Conservation (phyloP, 2,113 vertebrate genomes). For the Asarcornis scutulata region DNA sequence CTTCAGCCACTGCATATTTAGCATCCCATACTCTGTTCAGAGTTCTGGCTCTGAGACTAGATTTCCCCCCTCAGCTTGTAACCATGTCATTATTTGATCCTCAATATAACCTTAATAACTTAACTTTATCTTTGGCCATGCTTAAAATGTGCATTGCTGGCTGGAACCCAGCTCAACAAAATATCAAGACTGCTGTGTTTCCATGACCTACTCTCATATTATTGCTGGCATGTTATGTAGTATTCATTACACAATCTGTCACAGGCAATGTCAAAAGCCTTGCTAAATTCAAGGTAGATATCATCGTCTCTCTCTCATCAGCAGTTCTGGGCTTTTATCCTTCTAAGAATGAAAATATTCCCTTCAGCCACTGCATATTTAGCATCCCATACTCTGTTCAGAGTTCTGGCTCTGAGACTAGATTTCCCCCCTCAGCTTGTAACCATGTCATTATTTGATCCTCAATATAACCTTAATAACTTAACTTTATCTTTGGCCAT, state of each 20-base stretch:
- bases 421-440: not conserved
- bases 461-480: not conserved
- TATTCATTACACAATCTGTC: not conserved
- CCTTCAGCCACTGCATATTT: not conserved
- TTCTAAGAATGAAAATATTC: constrained; percentile 21
- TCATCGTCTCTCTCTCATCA: not conserved
- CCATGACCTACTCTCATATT: too few relatives aligned
- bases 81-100: too few relatives aligned
- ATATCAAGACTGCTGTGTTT: too few relatives aligned
- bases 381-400: not conserved
- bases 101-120: too few relatives aligned
- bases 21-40: not conserved
- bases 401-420: not conserved
- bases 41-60: not conserved
- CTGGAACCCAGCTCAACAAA: too few relatives aligned
- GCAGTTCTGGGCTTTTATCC: not conserved
- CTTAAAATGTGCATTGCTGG: too few relatives aligned
- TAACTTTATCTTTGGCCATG: too few relatives aligned
- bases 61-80: too few relatives aligned
- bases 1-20: not conserved
- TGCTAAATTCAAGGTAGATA: not conserved
- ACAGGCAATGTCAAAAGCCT: not conserved
- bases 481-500: not conserved
- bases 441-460: constrained; percentile 9
- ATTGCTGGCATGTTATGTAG: too few relatives aligned